Percentiles rank a stretch among this genome's conserved stretches.
Conservation (phyloP, 2,113 vertebrate genomes). For the Leptodactylus fuscus region DNA sequence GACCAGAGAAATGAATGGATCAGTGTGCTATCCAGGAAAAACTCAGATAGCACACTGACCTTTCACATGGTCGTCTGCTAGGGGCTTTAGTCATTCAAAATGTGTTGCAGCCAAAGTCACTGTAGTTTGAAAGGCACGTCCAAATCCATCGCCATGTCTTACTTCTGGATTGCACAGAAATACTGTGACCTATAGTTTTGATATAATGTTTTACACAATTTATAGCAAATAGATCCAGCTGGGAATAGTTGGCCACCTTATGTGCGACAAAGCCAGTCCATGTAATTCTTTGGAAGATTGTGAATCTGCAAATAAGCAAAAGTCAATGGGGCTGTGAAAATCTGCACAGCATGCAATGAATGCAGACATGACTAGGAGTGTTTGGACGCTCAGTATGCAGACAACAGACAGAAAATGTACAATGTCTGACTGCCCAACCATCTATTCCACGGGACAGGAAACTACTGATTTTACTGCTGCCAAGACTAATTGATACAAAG, state of each 20-base stretch:
- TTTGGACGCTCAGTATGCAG: conserved; percentile 22
- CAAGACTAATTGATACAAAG: conserved; percentile 22
- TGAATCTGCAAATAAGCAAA: conserved; percentile 18
- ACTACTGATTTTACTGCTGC: not conserved
- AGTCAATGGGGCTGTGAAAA: not conserved
- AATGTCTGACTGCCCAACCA: conserved; percentile 27
- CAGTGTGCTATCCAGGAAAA: no score
- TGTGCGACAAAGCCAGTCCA: not conserved
- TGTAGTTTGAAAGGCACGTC: no score
- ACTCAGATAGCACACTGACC: no score
- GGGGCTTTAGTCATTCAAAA: no score
- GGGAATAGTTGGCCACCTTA: not conserved
- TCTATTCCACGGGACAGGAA: not conserved
- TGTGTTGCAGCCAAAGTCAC: no score
- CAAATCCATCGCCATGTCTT: no score
- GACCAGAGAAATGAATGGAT: no score
- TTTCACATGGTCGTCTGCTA: no score
- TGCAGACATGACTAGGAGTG: conserved; percentile 9
- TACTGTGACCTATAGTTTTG: not conserved
- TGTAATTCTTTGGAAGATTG: not conserved
- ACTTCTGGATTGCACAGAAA: not conserved
- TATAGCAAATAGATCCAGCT: not conserved
- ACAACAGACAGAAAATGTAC: not conserved
- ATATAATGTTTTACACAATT: not conserved
- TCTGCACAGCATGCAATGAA: not conserved